Percentiles rank a stretch among this genome's conserved stretches.
Evolutionary conservation across 2,113 vertebrate species (phyloP).

Genomic region (Trachemys scripta): DNA sequence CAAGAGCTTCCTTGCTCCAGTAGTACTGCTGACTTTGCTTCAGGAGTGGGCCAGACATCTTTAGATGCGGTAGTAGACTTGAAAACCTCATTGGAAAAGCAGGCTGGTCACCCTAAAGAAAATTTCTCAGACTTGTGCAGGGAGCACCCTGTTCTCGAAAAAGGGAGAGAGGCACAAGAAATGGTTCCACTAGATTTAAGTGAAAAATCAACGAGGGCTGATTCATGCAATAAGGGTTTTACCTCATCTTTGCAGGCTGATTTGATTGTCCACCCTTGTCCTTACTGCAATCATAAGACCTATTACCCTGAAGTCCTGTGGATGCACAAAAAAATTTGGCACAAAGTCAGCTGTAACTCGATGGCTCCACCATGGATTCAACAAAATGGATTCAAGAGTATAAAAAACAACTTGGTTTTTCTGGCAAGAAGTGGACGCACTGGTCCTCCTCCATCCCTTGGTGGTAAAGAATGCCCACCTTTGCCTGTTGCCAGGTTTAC

Average conservation of each 20-base stretch:
- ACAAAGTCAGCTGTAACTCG: slow-evolving; percentile 88
- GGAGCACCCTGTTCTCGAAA: slow-evolving; percentile 43
- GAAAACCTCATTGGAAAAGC: slow-evolving; percentile 47
- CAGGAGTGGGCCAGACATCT: not conserved
- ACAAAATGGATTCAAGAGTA: slow-evolving; percentile 81
- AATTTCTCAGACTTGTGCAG: slow-evolving; percentile 48
- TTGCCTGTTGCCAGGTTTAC: slow-evolving; percentile 82
- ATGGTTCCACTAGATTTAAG: slow-evolving; percentile 81
- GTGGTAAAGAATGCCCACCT: slow-evolving; percentile 91
- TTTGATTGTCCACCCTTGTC: slow-evolving; percentile 88
- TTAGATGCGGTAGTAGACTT: slow-evolving; percentile 35
- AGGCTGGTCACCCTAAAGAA: slow-evolving; percentile 38
- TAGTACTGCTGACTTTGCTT: slow-evolving; percentile 15
- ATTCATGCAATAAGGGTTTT: slow-evolving; percentile 67
- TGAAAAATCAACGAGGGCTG: slow-evolving; percentile 75
- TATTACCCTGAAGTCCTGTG: slow-evolving; percentile 94
- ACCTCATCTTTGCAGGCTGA: slow-evolving; percentile 76
- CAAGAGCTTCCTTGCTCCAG: slow-evolving; percentile 69
- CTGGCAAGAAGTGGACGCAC: slow-evolving; percentile 86
- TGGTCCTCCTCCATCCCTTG: slow-evolving; percentile 89
- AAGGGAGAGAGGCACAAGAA: slow-evolving; percentile 56
- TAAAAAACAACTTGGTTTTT: slow-evolving; percentile 81
- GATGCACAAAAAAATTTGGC: slow-evolving; percentile 95
- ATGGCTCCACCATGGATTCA: slow-evolving; percentile 89
- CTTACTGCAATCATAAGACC: slow-evolving; percentile 92